Conservation (phyloP, 2,888 invertebrate species). For the Gasteruption jaculator region DNA sequence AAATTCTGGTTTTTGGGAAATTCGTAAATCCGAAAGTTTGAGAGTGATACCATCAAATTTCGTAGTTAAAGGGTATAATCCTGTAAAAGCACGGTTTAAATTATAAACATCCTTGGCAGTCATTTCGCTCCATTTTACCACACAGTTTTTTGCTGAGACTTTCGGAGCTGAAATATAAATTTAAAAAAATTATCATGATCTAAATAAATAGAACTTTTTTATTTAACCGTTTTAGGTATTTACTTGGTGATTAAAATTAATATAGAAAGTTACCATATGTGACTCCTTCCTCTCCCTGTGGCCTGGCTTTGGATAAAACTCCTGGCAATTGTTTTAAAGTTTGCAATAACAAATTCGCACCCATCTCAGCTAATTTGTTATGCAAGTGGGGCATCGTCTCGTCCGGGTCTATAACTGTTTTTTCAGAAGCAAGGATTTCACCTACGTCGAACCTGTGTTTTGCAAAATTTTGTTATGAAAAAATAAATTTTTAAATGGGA, state of each 20-base stretch:
- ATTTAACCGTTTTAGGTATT: constrained; percentile 8
- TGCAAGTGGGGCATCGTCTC: constrained; percentile 66
- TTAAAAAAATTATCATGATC: constrained; percentile 10
- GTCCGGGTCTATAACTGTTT: constrained; percentile 56
- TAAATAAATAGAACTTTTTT: constrained; percentile 11
- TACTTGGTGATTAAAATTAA: neutral
- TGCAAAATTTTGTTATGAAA: constrained; percentile 13
- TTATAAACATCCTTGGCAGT: constrained; percentile 64
- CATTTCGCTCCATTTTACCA: constrained; percentile 66
- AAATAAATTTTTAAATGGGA: constrained; percentile 7
- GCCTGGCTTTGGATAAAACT: constrained; percentile 56
- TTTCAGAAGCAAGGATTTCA: constrained; percentile 61
- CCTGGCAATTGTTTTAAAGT: constrained; percentile 60
- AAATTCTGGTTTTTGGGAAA: constrained; percentile 38
- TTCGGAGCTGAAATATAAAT: constrained; percentile 66
- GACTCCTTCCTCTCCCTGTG: constrained; percentile 61
- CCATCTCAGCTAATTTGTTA: constrained; percentile 61
- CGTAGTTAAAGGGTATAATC: constrained; percentile 61
- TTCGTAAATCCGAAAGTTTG: constrained; percentile 59
- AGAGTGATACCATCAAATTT: constrained; percentile 59
- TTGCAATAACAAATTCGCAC: constrained; percentile 64
- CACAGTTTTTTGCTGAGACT: constrained; percentile 59
- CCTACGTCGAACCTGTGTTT: constrained; percentile 70
- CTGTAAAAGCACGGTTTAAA: constrained; percentile 66
- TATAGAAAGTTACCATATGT: constrained; percentile 64